Base-by-base conservation (phyloP, 2,113 vertebrate species). In the Paradisaea rubra region DNA sequence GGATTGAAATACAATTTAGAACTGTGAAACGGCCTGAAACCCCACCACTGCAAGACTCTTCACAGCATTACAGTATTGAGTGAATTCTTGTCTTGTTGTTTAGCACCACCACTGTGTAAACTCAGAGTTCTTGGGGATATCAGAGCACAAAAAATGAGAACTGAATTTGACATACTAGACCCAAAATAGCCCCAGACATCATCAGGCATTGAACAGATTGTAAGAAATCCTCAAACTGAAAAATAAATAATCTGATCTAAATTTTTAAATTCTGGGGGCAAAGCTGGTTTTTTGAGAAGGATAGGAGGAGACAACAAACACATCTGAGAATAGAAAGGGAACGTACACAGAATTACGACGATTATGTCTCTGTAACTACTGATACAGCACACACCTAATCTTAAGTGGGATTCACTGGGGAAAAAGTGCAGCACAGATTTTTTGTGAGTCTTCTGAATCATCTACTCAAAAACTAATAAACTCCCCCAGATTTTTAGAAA, bases 161-260 rank as follows among this genome's bases (percentile, higher is more conserved):
- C 18, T 70, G 44, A 85, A 83, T 94, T 95, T 90, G 79, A 89
- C 64, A 94, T 79, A 83, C 23, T 21, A 69, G 54, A 70, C 68
- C 33, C 45, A 88, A 95, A 97, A 89, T 66, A 94, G 35, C 33
- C 73, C 56, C 89, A 95, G 71, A 83, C 53, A 88, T 73, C 69
- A 87, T 69, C 52, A 92, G 54, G 60, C 79, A 63, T 15, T 39
- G 70, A 94, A 82, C 5, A 80, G 61, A 85, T 39, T 65, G 31
- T 63, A 69, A 91, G 47, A 80, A 33, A 77, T 37, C 49, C 76
- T 94, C 73, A 57, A 89, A 87, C 6, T 47, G 63, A 89, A 92
- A 95, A 94, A 82, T 65, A 96, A 92, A 93, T 78, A 93, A 59
- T 86, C 27, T 53, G 15, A 45, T 65, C 68, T 88, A 91, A 94